A percentile compares a stretch with the other conserved stretches of the same genome.
These are phyloP conservation scores for Synodontis membranacea DNA, from an alignment of 2,113 vertebrate species.

Conservation along the genomic window DNA sequence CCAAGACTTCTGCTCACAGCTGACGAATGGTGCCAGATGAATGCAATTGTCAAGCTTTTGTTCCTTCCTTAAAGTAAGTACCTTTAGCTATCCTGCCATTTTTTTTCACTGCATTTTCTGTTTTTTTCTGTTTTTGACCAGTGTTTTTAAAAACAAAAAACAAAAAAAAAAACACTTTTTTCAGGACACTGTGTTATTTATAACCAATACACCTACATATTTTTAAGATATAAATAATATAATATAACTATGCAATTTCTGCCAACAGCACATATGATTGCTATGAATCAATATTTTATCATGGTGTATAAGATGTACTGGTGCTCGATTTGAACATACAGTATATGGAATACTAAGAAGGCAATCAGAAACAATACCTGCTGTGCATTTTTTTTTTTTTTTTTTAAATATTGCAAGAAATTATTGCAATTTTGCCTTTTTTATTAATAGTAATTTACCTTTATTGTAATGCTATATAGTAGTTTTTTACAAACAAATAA, in stretches of 20 bases:
- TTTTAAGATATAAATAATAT: too few relatives aligned
- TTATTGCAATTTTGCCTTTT: neutral
- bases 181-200: neutral
- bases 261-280: neutral
- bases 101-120: neutral
- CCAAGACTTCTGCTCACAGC: neutral
- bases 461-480: neutral
- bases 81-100: neutral
- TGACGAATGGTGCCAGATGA: neutral
- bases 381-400: neutral
- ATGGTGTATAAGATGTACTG: neutral
- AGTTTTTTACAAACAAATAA: neutral
- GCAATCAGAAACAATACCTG: neutral
- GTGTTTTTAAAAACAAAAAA: neutral
- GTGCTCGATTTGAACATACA: neutral
- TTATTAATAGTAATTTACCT: neutral
- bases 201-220: neutral
- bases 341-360: neutral
- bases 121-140: slow-evolving; percentile 7
- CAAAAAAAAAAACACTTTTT: too few relatives aligned
- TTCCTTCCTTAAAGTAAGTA: neutral
- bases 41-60: neutral
- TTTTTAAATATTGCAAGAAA: neutral
- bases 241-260: too few relatives aligned
- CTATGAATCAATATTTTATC: neutral